These are phyloP conservation scores for Cyrtodaria siliqua DNA, from an alignment of 2,888 invertebrate species.

Conservation along the genomic window DNA sequence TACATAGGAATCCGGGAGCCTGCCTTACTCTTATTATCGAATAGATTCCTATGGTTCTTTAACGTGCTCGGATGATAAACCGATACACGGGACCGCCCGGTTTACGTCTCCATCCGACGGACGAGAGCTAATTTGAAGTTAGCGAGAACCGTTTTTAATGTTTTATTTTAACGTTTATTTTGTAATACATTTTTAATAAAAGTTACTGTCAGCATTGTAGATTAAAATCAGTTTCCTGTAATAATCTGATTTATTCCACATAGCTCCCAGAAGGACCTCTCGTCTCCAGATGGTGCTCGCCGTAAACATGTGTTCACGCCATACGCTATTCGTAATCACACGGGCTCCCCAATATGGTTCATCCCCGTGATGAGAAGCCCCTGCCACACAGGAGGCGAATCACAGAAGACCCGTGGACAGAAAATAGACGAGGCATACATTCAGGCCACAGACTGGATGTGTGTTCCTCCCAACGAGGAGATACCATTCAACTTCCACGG, in stretches of 20 bases:
- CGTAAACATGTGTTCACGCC: constrained; percentile 97
- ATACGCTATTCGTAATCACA: constrained; percentile 96
- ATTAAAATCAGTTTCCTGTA: no score
- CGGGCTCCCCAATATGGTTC: constrained; percentile 94
- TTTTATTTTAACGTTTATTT: no score
- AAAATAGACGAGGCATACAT: constrained; percentile 68
- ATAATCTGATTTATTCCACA: neutral
- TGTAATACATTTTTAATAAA: no score
- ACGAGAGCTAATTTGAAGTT: no score
- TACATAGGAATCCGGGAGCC: no score
- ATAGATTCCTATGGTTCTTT: no score
- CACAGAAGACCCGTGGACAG: constrained; percentile 26
- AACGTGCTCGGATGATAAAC: no score
- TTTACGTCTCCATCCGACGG: no score
- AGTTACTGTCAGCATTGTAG: no score
- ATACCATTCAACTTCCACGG: constrained; percentile 95
- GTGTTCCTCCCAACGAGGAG: constrained; percentile 91
- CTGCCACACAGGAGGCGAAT: constrained; percentile 72
- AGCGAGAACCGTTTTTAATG: no score
- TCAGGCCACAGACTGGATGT: constrained; percentile 89
- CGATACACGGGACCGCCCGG: no score
- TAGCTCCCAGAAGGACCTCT: constrained; percentile 37
- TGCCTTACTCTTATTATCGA: no score
- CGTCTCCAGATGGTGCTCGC: constrained; percentile 29
- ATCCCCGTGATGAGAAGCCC: constrained; percentile 90